A percentile compares a stretch with the other conserved stretches of the same genome.
Conservation (phyloP, 2,888 invertebrate species). For the Aproaerema taeniolella region DNA sequence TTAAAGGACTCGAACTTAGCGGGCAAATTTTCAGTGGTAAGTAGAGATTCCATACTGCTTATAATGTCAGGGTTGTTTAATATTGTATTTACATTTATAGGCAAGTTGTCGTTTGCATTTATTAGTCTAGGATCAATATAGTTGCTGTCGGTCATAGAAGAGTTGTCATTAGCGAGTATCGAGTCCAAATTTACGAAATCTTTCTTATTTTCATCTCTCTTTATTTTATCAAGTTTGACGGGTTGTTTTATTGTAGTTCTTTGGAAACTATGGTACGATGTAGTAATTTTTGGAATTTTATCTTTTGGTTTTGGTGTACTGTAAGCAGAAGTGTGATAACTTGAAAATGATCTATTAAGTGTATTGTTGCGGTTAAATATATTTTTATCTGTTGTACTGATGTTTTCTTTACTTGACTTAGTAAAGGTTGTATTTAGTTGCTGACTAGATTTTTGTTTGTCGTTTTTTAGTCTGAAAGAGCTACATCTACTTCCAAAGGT, state of each 20-base stretch:
- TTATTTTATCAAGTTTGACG: conserved; percentile 66
- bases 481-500: conserved; percentile 62
- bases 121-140: conserved; percentile 80
- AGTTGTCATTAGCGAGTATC: conserved; percentile 57
- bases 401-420: conserved; percentile 70
- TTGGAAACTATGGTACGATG: conserved; percentile 71
- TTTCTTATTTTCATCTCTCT: conserved; percentile 54
- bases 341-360: conserved; percentile 65
- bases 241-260: conserved; percentile 62
- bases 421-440: conserved; percentile 68
- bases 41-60: conserved; percentile 71
- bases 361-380: conserved; percentile 58
- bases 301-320: conserved; percentile 68
- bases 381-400: conserved; percentile 52
- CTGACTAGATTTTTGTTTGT: conserved; percentile 62
- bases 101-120: conserved; percentile 83
- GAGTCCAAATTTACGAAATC: conserved; percentile 68
- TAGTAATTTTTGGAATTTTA: conserved; percentile 68
- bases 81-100: conserved; percentile 75
- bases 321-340: conserved; percentile 58
- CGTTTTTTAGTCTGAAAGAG: conserved; percentile 65
- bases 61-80: conserved; percentile 70
- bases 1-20: conserved; percentile 67
- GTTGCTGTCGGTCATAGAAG: conserved; percentile 69
- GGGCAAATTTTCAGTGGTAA: conserved; percentile 69